These are phyloP conservation scores for Henricia sp. DNA, from an alignment of 53 echinoderm and acorn worm species.

Conservation along the genomic window DNA sequence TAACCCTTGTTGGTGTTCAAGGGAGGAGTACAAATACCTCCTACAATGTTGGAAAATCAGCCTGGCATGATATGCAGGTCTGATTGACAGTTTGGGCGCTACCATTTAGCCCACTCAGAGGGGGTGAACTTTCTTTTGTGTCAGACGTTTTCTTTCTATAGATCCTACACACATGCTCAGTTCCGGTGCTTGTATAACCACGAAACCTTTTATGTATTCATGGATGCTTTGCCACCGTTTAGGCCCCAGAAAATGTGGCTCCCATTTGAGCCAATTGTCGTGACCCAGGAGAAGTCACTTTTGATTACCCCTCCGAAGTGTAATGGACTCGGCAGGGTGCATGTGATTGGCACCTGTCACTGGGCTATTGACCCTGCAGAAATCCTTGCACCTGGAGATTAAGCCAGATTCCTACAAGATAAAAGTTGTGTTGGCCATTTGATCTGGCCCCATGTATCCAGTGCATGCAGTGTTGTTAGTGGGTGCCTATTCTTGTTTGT, in stretches of 20 bases:
- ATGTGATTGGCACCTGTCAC: constrained; percentile 68
- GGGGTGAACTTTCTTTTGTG: constrained; percentile 11
- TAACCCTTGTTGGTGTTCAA: constrained; percentile 65
- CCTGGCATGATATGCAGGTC: constrained; percentile 50
- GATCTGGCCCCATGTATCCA: constrained; percentile 61
- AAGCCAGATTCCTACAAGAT: constrained; percentile 72
- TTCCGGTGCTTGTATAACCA: too few species aligned
- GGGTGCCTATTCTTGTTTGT: constrained; percentile 6
- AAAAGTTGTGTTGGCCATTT: constrained; percentile 71
- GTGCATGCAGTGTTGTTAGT: constrained; percentile 21
- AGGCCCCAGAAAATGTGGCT: background rate
- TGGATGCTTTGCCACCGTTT: background rate
- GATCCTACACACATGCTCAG: too few species aligned
- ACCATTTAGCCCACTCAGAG: constrained; percentile 27
- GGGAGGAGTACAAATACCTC: constrained; percentile 63
- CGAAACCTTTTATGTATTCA: background rate
- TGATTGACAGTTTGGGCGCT: constrained; percentile 64
- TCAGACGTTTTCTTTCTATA: too few species aligned
- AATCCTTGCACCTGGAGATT: constrained; percentile 72
- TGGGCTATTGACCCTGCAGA: constrained; percentile 66
- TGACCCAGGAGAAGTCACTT: background rate
- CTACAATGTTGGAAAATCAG: constrained; percentile 66
- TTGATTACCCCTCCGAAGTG: constrained; percentile 36
- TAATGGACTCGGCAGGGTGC: constrained; percentile 46
- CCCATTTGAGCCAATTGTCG: background rate